Evolutionary conservation across 2,888 invertebrate species (phyloP).

Genomic region (Nomada fucata): DNA sequence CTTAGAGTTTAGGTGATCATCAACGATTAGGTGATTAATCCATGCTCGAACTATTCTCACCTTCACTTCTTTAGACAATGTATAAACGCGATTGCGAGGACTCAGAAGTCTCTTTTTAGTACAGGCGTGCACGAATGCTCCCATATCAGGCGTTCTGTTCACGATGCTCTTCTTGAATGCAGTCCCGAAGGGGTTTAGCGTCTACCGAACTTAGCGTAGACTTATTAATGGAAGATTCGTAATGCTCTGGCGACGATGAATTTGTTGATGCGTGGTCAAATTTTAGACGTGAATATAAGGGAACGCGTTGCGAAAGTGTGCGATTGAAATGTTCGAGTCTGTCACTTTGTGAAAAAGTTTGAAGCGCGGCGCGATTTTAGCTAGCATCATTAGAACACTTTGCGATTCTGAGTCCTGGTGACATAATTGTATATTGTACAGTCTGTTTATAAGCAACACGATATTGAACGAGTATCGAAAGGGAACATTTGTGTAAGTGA

Average conservation of each 20-base stretch:
- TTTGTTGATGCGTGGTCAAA: not conserved
- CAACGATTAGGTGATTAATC: slow-evolving; percentile 65
- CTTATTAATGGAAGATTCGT: not conserved
- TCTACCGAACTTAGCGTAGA: slow-evolving; percentile 10
- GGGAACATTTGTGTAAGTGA: not conserved
- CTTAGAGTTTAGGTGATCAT: slow-evolving; percentile 70
- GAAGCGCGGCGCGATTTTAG: slow-evolving; percentile 21
- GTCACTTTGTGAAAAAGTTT: slow-evolving; percentile 9
- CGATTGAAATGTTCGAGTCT: slow-evolving; percentile 21
- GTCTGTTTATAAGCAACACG: slow-evolving; percentile 72
- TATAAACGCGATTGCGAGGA: slow-evolving; percentile 58
- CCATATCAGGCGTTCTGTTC: slow-evolving; percentile 14
- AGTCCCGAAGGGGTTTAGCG: not conserved
- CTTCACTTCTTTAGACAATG: slow-evolving; percentile 50
- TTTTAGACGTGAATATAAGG: not conserved
- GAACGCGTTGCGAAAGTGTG: not conserved
- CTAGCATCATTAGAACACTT: slow-evolving; percentile 46
- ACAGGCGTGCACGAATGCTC: slow-evolving; percentile 14
- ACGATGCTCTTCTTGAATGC: not conserved
- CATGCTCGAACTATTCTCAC: slow-evolving; percentile 74
- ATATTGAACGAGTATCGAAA: slow-evolving; percentile 32
- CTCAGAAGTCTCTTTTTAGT: slow-evolving; percentile 56
- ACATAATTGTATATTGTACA: slow-evolving; percentile 59
- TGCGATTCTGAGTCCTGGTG: slow-evolving; percentile 68
- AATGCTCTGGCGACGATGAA: not conserved